Percentiles rank a stretch among this genome's conserved stretches.
Evolutionary conservation across 2,113 vertebrate genomes (phyloP).

Genomic region (Gymnobelideus leadbeateri): DNA sequence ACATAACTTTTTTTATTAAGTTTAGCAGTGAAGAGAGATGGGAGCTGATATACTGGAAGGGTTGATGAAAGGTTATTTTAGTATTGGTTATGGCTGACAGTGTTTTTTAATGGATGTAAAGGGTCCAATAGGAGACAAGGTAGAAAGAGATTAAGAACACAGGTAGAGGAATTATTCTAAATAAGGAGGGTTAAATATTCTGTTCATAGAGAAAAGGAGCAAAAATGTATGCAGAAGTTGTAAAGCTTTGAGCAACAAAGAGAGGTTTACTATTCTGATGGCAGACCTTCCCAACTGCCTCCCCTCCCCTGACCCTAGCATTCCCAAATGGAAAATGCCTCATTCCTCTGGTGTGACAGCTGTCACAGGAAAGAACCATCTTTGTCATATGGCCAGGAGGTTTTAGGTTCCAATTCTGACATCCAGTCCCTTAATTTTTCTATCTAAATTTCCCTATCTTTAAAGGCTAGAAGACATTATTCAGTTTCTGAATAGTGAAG

Average conservation of each 20-base stretch:
- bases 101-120: background rate
- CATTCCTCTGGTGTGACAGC: background rate
- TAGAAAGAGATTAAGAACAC: background rate
- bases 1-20: background rate
- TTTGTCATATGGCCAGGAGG: constrained; percentile 16
- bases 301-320: constrained; percentile 31
- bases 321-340: constrained; percentile 31
- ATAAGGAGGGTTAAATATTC: background rate
- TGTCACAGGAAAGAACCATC: constrained; percentile 44
- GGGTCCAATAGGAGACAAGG: background rate
- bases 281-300: constrained; percentile 42
- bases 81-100: background rate
- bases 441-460: constrained; percentile 10
- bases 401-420: background rate
- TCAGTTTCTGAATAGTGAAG: constrained; percentile 21
- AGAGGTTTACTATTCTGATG: constrained; percentile 18
- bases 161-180: background rate
- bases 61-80: background rate
- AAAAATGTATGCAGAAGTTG: background rate
- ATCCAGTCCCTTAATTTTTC: background rate
- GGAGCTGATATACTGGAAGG: background rate
- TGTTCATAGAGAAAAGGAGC: background rate
- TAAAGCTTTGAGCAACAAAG: background rate
- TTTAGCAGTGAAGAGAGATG: background rate
- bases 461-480: constrained; percentile 9